Percentiles rank a stretch among this genome's conserved stretches.
Evolutionary conservation across 2,888 invertebrate species (phyloP).

Genomic region (Dorcus parallelipipedus): DNA sequence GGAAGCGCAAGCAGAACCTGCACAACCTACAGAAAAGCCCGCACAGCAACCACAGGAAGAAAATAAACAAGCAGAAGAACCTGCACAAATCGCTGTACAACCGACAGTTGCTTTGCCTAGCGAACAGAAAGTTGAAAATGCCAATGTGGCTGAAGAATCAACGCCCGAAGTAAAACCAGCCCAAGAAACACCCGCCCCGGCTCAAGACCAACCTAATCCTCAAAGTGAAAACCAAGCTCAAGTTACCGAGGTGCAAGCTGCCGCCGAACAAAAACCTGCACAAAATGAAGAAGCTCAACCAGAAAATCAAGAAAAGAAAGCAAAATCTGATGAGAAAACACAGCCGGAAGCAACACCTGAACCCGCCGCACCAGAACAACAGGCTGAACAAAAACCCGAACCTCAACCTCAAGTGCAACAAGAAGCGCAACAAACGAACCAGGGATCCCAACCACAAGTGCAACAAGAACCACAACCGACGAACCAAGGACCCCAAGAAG

Average conservation of each 20-base stretch:
- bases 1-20: constrained; percentile 10
- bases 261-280: constrained; percentile 32
- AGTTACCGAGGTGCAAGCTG: constrained; percentile 43
- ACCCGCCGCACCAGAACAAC: constrained; percentile 25
- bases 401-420: constrained; percentile 11
- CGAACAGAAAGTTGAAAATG: constrained; percentile 26
- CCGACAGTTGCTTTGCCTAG: constrained; percentile 31
- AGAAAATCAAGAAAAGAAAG: constrained; percentile 23
- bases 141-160: constrained; percentile 25
- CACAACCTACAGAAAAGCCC: neutral
- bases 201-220: constrained; percentile 27
- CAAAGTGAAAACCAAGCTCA: constrained; percentile 40
- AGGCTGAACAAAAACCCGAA: constrained; percentile 31
- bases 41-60: constrained; percentile 26
- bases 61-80: constrained; percentile 17
- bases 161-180: constrained; percentile 23
- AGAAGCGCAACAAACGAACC: constrained; percentile 30
- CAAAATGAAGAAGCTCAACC: constrained; percentile 29
- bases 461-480: constrained; percentile 15
- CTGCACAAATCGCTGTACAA: constrained; percentile 42
- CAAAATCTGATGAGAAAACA: constrained; percentile 34
- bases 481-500: constrained; percentile 24
- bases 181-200: constrained; percentile 11
- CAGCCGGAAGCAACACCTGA: constrained; percentile 2
- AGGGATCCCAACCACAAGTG: constrained; percentile 22